Evolutionary conservation across 2,888 invertebrate genomes (phyloP).

Genomic region (Tetragonula carbonaria): DNA sequence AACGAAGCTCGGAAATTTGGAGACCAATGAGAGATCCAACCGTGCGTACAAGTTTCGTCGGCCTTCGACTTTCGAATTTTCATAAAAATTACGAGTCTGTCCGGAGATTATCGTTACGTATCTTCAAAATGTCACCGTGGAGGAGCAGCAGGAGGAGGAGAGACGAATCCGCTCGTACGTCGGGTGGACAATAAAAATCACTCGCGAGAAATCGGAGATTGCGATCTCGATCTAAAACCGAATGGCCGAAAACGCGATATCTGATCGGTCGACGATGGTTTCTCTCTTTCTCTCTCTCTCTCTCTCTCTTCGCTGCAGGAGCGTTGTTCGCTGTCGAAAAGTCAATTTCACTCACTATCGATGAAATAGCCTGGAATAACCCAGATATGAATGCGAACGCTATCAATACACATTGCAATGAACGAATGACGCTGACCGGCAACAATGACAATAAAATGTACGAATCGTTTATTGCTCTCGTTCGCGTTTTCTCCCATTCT

Average conservation of each 20-base stretch:
- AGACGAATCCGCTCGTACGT: background rate
- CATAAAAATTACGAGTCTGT: no score
- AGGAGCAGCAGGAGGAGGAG: no score
- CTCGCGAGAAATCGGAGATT: background rate
- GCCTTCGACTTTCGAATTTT: no score
- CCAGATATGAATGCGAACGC: conserved; percentile 51
- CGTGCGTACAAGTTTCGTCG: no score
- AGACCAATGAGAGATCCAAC: no score
- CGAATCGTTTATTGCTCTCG: background rate
- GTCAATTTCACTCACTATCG: conserved; percentile 38
- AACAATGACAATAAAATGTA: conserved; percentile 40
- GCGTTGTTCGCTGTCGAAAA: conserved; percentile 22
- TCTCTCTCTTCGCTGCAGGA: background rate
- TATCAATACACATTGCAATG: conserved; percentile 53
- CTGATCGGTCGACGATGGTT: background rate
- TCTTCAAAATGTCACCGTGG: no score
- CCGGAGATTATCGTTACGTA: no score
- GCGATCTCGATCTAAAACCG: background rate
- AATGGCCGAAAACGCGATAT: conserved; percentile 10
- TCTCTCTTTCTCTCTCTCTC: background rate
- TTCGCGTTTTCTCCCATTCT: background rate
- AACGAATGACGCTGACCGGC: conserved; percentile 33
- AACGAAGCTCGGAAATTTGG: no score
- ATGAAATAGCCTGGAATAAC: conserved; percentile 51
- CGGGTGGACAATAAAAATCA: background rate